These are phyloP conservation scores for Atlantisia rogersi DNA, from an alignment of 2,113 vertebrate genomes.

Conservation along the genomic window DNA sequence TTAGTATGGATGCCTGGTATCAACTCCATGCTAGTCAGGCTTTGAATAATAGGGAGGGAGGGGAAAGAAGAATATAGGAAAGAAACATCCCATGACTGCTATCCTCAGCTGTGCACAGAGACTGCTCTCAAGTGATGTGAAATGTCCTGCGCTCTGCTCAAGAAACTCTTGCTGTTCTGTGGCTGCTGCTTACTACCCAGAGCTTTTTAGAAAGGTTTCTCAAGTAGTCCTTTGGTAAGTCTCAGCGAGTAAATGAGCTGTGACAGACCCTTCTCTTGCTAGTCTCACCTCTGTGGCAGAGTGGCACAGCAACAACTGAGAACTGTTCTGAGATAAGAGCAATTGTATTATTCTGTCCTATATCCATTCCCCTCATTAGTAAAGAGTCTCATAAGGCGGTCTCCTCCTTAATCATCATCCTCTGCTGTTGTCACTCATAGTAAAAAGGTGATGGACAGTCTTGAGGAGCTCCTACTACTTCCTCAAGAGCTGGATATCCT, in stretches of 20 bases:
- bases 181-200: not conserved
- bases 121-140: not conserved
- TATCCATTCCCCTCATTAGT: not conserved
- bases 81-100: not conserved
- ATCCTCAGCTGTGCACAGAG: not conserved
- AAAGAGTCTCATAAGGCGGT: not conserved
- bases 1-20: accelerated
- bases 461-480: not conserved
- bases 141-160: not conserved
- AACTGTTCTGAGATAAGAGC: not conserved
- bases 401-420: not conserved
- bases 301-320: not conserved
- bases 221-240: not conserved
- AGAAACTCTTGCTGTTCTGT: not conserved
- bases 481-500: not conserved
- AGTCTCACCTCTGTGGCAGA: not conserved
- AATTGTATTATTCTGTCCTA: not conserved
- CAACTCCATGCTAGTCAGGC: not conserved
- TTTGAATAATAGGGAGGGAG: not conserved
- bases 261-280: not conserved
- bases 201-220: not conserved
- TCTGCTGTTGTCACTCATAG: not conserved
- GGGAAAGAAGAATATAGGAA: not conserved
- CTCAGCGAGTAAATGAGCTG: not conserved
- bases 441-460: not conserved